Conservation (phyloP, 2,113 vertebrate genomes). For the Tragelaphus strepsiceros region DNA sequence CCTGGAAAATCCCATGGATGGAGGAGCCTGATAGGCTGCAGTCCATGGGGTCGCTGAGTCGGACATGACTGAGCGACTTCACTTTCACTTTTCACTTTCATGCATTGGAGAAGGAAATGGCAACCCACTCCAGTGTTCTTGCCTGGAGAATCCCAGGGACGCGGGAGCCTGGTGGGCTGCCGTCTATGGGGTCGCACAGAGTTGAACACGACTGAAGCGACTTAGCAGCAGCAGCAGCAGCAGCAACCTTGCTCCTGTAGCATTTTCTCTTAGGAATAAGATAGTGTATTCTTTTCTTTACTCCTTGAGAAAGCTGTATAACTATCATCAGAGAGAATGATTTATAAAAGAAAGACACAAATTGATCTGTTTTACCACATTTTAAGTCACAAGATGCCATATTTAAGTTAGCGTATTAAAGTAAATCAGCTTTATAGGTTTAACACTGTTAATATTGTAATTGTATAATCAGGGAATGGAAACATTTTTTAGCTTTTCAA, state of each 20-base stretch:
- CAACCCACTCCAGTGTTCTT: too few relatives aligned
- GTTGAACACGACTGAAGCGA: too few relatives aligned
- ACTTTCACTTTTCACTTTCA: too few relatives aligned
- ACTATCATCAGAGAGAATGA: background rate
- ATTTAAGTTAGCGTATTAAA: background rate
- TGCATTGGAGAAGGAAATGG: too few relatives aligned
- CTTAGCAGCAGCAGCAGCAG: too few relatives aligned
- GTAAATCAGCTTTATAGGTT: background rate
- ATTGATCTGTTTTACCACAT: background rate
- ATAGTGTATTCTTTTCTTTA: background rate
- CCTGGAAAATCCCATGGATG: too few relatives aligned
- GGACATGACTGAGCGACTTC: too few relatives aligned
- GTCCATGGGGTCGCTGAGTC: too few relatives aligned
- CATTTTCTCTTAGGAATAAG: background rate
- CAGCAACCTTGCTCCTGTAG: background rate
- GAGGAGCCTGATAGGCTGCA: too few relatives aligned
- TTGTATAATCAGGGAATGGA: background rate
- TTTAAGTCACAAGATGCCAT: background rate
- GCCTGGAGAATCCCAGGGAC: too few relatives aligned
- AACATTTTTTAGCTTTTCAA: background rate
- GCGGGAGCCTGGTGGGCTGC: too few relatives aligned
- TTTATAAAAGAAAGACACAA: background rate
- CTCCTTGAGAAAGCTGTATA: background rate
- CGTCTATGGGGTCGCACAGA: too few relatives aligned
- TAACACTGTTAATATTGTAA: background rate